These are phyloP conservation scores for Oncopodura yosiiana DNA, from an alignment of 1,140 invertebrate genomes.

Conservation along the genomic window DNA sequence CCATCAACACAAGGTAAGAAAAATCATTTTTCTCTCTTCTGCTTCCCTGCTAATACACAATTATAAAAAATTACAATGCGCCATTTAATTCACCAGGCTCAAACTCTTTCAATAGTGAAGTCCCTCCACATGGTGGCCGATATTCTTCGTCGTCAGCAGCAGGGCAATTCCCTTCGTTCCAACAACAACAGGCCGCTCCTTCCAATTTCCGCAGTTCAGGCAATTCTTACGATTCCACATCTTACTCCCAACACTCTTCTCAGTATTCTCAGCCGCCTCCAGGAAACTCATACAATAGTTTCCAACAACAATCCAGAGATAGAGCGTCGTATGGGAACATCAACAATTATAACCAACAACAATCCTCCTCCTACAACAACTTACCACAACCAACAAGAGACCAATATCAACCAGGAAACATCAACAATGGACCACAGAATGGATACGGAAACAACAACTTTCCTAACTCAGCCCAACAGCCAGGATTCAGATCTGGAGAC, in stretches of 20 bases:
- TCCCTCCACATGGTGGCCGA: background rate
- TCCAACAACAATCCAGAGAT: no score
- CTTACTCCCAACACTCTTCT: constrained; percentile 17
- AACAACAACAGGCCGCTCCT: constrained; percentile 22
- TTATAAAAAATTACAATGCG: background rate
- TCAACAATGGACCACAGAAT: constrained; percentile 10
- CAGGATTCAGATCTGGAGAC: constrained; percentile 20
- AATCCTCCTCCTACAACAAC: no score
- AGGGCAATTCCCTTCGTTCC: background rate
- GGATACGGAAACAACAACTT: background rate
- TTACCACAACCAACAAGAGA: background rate
- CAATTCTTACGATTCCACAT: constrained; percentile 26
- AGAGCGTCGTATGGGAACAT: no score
- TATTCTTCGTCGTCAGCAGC: no score
- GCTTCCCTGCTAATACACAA: no score
- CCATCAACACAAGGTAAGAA: no score
- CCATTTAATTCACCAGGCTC: background rate
- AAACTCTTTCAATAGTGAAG: constrained; percentile 22
- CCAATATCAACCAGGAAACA: background rate
- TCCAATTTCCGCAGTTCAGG: constrained; percentile 27
- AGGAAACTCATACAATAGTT: constrained; percentile 25
- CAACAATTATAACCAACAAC: no score
- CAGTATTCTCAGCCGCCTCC: constrained; percentile 19
- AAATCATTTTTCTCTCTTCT: no score
- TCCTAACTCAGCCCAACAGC: constrained; percentile 1